A percentile compares a stretch with the other conserved stretches of the same genome.
Evolutionary conservation across 2,797 vertebrate genomes (phyloP).

Genomic region (Chelmon rostratus): DNA sequence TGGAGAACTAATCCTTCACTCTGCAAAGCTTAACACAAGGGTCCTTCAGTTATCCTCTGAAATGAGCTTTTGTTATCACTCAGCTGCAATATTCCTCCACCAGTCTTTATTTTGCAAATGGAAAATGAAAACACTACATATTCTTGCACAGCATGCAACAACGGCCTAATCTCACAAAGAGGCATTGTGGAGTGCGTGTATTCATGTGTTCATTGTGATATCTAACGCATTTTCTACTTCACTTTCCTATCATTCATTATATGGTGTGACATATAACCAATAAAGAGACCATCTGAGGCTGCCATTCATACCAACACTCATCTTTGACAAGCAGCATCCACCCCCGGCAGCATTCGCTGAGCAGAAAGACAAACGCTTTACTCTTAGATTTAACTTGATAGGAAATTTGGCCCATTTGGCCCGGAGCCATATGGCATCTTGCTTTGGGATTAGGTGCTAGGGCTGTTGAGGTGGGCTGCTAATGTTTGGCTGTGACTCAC

Average conservation of each 20-base stretch:
- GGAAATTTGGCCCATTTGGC: background rate
- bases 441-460: slow-evolving; percentile 43
- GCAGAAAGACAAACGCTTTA: background rate
- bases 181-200: background rate
- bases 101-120: slow-evolving; percentile 13
- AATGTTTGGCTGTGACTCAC: slow-evolving; percentile 37
- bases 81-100: slow-evolving; percentile 23
- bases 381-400: slow-evolving; percentile 1
- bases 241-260: background rate
- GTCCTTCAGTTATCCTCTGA: slow-evolving; percentile 43
- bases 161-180: slow-evolving; percentile 7
- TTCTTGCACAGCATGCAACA: background rate
- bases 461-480: slow-evolving; percentile 19
- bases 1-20: slow-evolving; percentile 68
- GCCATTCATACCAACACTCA: background rate
- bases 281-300: background rate
- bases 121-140: slow-evolving; percentile 7
- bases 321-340: slow-evolving; percentile 11
- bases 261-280: slow-evolving; percentile 2
- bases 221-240: background rate
- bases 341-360: background rate
- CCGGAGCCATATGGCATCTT: slow-evolving; percentile 19
- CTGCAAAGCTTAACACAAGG: slow-evolving; percentile 51
- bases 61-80: slow-evolving; percentile 55
- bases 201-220: background rate